Conservation (phyloP, 2,797 vertebrate genomes). For the Pseudomugil gertrudae region DNA sequence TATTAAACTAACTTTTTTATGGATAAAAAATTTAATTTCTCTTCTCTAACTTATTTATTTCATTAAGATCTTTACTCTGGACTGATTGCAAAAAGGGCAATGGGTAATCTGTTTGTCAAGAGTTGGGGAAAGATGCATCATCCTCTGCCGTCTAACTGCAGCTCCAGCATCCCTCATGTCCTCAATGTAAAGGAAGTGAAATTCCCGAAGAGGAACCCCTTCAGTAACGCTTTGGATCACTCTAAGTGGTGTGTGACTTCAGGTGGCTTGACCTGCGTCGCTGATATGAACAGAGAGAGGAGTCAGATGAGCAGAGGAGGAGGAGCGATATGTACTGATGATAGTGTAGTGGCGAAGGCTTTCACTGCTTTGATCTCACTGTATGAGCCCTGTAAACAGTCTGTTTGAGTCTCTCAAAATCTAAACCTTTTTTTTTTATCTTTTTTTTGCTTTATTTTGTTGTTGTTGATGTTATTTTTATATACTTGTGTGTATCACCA, state of each 20-base stretch:
- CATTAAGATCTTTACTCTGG: constrained; percentile 68
- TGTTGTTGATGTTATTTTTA: background rate
- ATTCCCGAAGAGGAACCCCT: fast-evolving
- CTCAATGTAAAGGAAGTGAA: constrained; percentile 46
- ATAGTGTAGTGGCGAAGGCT: constrained; percentile 1
- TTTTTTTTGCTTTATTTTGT: background rate
- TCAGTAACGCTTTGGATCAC: constrained; percentile 54
- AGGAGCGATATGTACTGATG: constrained; percentile 58
- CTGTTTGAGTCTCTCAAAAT: background rate
- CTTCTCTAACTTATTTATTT: constrained; percentile 2
- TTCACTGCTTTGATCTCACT: background rate
- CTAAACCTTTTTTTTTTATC: background rate
- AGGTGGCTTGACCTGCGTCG: constrained; percentile 48
- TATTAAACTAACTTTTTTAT: too few relatives aligned
- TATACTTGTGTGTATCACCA: background rate
- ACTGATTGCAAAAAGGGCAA: constrained; percentile 20
- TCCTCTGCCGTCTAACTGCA: constrained; percentile 54
- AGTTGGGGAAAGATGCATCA: constrained; percentile 50
- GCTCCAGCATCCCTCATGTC: constrained; percentile 21
- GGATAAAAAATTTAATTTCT: too few relatives aligned
- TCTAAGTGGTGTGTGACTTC: constrained; percentile 66
- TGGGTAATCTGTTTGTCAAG: constrained; percentile 42
- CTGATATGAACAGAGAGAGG: constrained; percentile 66
- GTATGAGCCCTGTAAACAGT: constrained; percentile 4
- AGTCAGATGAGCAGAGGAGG: constrained; percentile 66